A percentile compares a stretch with the other conserved stretches of the same genome.
These are phyloP conservation scores for Dryobates pubescens DNA, from an alignment of 2,797 vertebrate genomes.

Conservation along the genomic window DNA sequence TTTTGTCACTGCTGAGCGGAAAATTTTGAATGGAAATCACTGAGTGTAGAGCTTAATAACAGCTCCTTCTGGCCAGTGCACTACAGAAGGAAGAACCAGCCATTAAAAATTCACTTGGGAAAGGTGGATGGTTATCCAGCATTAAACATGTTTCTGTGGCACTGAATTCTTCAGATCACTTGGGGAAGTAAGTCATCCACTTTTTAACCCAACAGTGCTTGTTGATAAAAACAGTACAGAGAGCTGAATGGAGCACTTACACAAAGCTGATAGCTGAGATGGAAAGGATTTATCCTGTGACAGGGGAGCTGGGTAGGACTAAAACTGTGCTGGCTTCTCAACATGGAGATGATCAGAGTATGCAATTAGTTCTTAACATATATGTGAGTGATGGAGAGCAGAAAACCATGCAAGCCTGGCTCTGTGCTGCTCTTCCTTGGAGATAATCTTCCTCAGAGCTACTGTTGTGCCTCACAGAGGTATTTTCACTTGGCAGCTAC, in stretches of 20 bases:
- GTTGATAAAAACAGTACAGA: conserved; percentile 27
- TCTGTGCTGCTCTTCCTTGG: not conserved
- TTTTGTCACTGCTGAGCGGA: conserved; percentile 23
- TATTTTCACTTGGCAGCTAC: conserved; percentile 1
- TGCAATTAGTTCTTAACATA: conserved; percentile 10
- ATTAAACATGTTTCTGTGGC: conserved; percentile 39
- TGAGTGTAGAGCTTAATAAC: conserved; percentile 23
- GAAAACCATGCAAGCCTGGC: not conserved
- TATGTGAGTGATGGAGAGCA: not conserved
- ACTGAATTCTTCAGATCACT: conserved; percentile 34
- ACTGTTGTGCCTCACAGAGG: not conserved
- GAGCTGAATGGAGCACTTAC: not conserved
- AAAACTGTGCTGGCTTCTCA: conserved; percentile 2
- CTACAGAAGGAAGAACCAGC: not conserved
- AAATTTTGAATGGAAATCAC: conserved; percentile 62
- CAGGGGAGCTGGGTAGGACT: not conserved
- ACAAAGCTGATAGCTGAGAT: conserved; percentile 22
- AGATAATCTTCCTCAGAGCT: not conserved
- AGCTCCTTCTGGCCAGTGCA: not conserved
- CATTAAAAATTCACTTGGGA: conserved; percentile 55
- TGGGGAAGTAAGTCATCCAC: conserved; percentile 35
- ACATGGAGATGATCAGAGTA: not conserved
- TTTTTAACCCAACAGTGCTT: conserved; percentile 39
- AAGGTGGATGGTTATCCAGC: conserved; percentile 37
- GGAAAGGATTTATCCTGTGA: conserved; percentile 24